Evolutionary conservation across 2,888 invertebrate species (phyloP), one percentile per base, ranked within the genome.

Genomic region (Polydrusus cervinus): DNA sequence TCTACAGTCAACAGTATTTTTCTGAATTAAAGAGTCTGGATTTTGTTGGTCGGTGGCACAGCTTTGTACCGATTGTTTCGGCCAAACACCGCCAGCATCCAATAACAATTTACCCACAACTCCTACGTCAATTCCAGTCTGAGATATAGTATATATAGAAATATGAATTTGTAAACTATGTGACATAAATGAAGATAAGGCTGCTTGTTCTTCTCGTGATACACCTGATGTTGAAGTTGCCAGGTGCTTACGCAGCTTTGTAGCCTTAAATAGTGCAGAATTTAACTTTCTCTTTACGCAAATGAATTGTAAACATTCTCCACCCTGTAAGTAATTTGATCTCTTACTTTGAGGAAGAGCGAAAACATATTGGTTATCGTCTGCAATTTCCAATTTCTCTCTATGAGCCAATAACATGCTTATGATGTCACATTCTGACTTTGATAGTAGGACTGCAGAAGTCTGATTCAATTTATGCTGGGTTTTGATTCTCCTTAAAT

Each of bases 391-490:
- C 11, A 61, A 11, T 18, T 16, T 14, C 3, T 61, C 1, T 16
- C 61, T 14, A 11, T 43, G 14, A 3, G 25, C 61, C 9, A 61
- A 20, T n/a, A 61, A 16, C 16, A 18, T 16, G n/a, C 14, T 7
- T 16, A 61, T 43, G 1, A 18, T 43, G n/a, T 61, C 43, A 30
- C 30, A n/a, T 43, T 61, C 43, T 43, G 11, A 30, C 14, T 14
- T 20, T 18, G 61, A 38, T 14, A 61, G 25, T 20, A 61, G 6
- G 14, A 43, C 43, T 5, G 61, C 61, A 18, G 38, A 40, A 20
- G 40, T 61, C 13, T 40, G 43, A 18, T 61, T 61, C 14, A 61
- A 43, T 43, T 61, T 61, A 61, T 61, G 61, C 9, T 30, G 40
- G 6, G 61, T 61, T 18, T 30, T 40, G 18, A 61, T 61, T 40